A percentile compares a stretch with the other conserved stretches of the same genome.
Conservation (phyloP, 2,888 invertebrate genomes). For the Crossocerus cetratus region DNA sequence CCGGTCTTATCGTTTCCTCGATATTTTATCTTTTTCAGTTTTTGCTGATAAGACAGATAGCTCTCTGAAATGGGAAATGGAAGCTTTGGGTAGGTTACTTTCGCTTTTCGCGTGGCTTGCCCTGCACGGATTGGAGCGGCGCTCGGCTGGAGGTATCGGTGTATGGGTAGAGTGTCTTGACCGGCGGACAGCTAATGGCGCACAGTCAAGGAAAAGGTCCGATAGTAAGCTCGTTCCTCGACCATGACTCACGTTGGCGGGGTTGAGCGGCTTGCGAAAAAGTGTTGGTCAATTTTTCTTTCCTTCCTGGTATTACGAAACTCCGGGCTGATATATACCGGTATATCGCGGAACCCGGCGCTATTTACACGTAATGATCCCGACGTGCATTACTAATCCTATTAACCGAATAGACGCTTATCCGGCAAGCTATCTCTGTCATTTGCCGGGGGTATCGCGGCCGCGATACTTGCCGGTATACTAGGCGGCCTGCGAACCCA, state of each 20-base stretch:
- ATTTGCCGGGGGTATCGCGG: background rate
- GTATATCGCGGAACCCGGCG: background rate
- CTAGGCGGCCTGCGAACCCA: background rate
- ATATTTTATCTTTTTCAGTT: too few relatives aligned
- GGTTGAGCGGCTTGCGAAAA: background rate
- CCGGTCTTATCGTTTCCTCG: too few relatives aligned
- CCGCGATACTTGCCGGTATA: background rate
- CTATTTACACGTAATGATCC: background rate
- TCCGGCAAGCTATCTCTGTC: background rate
- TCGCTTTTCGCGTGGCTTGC: too few relatives aligned
- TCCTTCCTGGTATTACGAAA: slow-evolving; percentile 3
- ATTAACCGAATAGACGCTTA: background rate
- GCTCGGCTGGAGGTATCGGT: too few relatives aligned
- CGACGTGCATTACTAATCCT: background rate
- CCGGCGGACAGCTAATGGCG: too few relatives aligned
- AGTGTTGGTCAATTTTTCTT: background rate
- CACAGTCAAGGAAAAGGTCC: too few relatives aligned
- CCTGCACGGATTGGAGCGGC: too few relatives aligned
- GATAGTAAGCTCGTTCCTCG: background rate
- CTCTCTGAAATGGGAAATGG: too few relatives aligned
- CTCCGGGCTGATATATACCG: background rate
- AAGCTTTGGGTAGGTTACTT: too few relatives aligned
- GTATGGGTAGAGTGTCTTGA: too few relatives aligned
- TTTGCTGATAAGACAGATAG: too few relatives aligned
- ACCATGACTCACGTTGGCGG: background rate